A percentile compares a stretch with the other conserved stretches of the same genome.
phyloP scores from a whole-genome alignment of 2,797 vertebrate species.

The Oryzias sinensis region DNA sequence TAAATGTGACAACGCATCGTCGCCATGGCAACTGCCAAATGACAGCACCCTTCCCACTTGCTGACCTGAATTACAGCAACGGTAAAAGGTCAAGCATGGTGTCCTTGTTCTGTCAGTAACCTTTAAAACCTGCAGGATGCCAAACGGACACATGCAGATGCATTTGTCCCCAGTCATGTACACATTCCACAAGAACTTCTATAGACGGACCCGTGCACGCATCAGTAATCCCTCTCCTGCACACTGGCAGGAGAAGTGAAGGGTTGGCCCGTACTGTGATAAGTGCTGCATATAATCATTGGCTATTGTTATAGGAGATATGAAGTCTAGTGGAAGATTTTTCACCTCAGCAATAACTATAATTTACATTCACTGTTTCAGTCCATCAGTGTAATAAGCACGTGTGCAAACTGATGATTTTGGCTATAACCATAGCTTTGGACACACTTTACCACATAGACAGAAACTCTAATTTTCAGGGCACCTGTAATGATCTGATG shows the following conservation, averaged over 20 bases:
- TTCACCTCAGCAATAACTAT: constrained; percentile 47
- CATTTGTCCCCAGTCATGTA: background rate
- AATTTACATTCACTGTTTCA: constrained; percentile 38
- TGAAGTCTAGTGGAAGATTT: constrained; percentile 17
- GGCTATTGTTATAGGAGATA: constrained; percentile 45
- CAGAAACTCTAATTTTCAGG: constrained; percentile 1
- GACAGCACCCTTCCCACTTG: constrained; percentile 22
- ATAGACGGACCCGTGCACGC: background rate
- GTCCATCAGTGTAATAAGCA: constrained; percentile 40
- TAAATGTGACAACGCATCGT: constrained; percentile 34
- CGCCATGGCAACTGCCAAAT: constrained; percentile 55
- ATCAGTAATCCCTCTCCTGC: constrained; percentile 7
- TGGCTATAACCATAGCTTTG: constrained; percentile 17
- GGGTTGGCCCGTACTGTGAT: constrained; percentile 18
- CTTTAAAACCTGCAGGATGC: constrained; percentile 34
- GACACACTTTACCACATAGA: constrained; percentile 16
- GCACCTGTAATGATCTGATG: background rate
- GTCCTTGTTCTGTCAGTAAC: constrained; percentile 49
- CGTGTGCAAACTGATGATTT: constrained; percentile 29
- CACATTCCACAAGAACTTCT: constrained; percentile 1
- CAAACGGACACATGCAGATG: background rate
- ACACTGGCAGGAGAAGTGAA: constrained; percentile 9
- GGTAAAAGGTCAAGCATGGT: constrained; percentile 52
- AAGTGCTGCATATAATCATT: constrained; percentile 41
- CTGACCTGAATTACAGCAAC: constrained; percentile 18